phyloP scores from a whole-genome alignment of 2,888 invertebrate genomes.

The Peribatodes rhomboidaria region DNA sequence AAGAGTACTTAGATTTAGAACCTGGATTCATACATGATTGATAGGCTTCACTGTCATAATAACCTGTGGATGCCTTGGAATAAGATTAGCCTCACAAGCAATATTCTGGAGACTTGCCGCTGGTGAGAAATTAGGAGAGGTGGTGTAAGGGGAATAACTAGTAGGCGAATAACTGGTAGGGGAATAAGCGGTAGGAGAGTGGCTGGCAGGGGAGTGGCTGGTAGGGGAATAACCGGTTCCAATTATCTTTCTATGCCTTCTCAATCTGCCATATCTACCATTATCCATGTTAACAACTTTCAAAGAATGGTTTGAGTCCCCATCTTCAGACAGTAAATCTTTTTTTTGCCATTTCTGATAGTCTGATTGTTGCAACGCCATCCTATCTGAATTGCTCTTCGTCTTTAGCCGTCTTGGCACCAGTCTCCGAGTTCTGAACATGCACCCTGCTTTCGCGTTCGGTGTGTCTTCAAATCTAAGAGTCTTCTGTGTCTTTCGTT shows the following conservation, averaged over 20 bases:
- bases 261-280: background rate
- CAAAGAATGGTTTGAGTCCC: slow-evolving; percentile 16
- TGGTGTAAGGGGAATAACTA: too few species aligned
- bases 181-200: background rate
- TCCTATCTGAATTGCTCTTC: background rate
- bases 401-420: slow-evolving; percentile 32
- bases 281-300: slow-evolving; percentile 17
- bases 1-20: too few species aligned
- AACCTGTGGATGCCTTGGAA: background rate
- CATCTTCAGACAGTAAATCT: background rate
- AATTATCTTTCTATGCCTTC: background rate
- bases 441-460: slow-evolving; percentile 48
- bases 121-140: background rate
- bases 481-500: slow-evolving; percentile 47
- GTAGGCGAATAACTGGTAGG: slow-evolving; percentile 3
- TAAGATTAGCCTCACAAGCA: too few species aligned
- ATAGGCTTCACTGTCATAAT: background rate
- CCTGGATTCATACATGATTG: background rate
- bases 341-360: background rate
- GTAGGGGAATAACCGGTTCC: background rate
- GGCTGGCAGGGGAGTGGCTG: background rate
- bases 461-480: slow-evolving; percentile 39
- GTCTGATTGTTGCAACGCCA: background rate
- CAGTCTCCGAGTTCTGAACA: slow-evolving; percentile 55
- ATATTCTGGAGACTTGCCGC: background rate